A percentile compares a stretch with the other conserved stretches of the same genome.
phyloP scores from a whole-genome alignment of 1,140 invertebrate genomes.

The Hormaphis cornu region DNA sequence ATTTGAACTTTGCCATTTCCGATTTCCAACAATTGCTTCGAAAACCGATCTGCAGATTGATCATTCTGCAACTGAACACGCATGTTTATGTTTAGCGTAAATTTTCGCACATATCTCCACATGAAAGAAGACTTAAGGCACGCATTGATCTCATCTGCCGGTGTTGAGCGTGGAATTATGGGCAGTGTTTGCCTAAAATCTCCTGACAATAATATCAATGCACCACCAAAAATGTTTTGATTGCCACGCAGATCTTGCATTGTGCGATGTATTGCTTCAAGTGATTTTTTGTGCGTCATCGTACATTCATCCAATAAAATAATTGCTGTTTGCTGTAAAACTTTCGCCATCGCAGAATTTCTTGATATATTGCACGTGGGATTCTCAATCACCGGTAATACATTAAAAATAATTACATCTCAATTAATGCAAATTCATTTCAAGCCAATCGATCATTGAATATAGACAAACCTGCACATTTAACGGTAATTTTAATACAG shows the following conservation, averaged over 20 bases:
- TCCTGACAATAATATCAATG: conserved; percentile 38
- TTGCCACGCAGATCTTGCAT: not conserved
- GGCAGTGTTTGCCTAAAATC: too few relatives aligned
- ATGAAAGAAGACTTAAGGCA: conserved; percentile 40
- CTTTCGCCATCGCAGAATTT: not conserved
- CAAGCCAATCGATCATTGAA: too few relatives aligned
- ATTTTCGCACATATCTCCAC: conserved; percentile 34
- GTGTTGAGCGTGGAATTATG: conserved; percentile 38
- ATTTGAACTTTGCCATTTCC: too few relatives aligned
- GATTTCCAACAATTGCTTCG: too few relatives aligned
- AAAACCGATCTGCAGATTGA: too few relatives aligned
- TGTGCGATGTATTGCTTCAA: conserved; percentile 39
- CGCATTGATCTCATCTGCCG: conserved; percentile 40
- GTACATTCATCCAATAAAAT: conserved; percentile 44
- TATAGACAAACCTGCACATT: conserved; percentile 36
- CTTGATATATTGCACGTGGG: too few relatives aligned
- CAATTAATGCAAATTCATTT: too few relatives aligned
- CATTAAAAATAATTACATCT: too few relatives aligned
- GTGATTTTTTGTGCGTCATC: conserved; percentile 40
- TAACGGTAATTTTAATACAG: conserved; percentile 41
- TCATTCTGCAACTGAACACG: too few relatives aligned
- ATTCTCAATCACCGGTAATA: too few relatives aligned
- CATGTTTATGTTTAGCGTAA: not conserved
- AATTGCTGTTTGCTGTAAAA: conserved; percentile 34
- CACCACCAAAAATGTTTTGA: conserved; percentile 34